A percentile compares a stretch with the other conserved stretches of the same genome.
These are phyloP conservation scores for Pandion haliaetus DNA, from an alignment of 2,113 vertebrate species.

Conservation along the genomic window DNA sequence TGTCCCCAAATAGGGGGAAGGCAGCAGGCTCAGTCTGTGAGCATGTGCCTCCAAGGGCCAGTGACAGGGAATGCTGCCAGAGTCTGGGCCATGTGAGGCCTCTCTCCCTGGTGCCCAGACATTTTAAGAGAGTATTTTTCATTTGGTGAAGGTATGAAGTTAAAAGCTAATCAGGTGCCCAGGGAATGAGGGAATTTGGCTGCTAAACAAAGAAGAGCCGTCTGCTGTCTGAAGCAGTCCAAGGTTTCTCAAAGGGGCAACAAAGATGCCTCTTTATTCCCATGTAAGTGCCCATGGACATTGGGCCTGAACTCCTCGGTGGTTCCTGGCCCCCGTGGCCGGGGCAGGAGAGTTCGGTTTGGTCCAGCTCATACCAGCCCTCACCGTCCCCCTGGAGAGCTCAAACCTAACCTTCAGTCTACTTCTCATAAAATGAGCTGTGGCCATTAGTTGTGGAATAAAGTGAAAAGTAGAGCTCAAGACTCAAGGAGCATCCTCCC, in stretches of 20 bases:
- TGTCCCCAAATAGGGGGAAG: neutral
- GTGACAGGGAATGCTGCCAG: neutral
- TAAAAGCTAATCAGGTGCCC: neutral
- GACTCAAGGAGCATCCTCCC: neutral
- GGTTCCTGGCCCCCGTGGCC: fast-evolving
- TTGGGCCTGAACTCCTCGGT: neutral
- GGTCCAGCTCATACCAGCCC: neutral
- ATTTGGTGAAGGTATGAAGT: neutral
- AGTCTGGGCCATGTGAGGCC: neutral
- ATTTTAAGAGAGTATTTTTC: neutral
- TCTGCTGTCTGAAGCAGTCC: neutral
- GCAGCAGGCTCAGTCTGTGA: neutral
- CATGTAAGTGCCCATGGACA: fast-evolving
- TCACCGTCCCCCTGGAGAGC: neutral
- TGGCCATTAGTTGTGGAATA: fast-evolving
- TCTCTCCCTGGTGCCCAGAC: neutral
- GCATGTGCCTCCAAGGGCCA: neutral
- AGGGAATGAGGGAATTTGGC: neutral
- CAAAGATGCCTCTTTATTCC: neutral
- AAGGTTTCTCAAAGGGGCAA: neutral
- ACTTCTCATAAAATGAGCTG: fast-evolving
- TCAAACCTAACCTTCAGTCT: neutral
- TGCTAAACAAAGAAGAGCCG: neutral
- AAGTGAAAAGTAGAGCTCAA: neutral
- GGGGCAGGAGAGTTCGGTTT: fast-evolving